Evolutionary conservation across 2,797 vertebrate species (phyloP).

Genomic region (Sus cebifrons): DNA sequence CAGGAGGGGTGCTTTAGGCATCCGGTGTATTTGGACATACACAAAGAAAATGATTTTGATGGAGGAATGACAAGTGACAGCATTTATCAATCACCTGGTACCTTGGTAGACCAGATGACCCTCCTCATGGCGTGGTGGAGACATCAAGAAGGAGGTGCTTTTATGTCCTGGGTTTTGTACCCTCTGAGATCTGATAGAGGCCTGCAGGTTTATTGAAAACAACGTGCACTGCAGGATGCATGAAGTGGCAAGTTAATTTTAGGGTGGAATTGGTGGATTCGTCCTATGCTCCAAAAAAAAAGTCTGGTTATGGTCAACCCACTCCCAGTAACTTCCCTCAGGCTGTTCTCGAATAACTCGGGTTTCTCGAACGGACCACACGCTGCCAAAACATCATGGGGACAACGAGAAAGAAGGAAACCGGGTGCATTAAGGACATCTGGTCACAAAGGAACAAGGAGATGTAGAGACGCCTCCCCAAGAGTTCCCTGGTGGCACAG

Average conservation of each 20-base stretch:
- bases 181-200: not conserved
- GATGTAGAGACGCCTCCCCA: not conserved
- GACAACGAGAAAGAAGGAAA: not conserved
- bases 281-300: slow-evolving; percentile 29
- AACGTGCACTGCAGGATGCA: not conserved
- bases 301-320: not conserved
- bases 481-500: too few species aligned
- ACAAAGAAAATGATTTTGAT: slow-evolving; percentile 52
- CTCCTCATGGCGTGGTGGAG: not conserved
- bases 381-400: not conserved
- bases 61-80: not conserved
- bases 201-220: not conserved
- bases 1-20: accelerated
- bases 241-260: slow-evolving; percentile 6
- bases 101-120: not conserved
- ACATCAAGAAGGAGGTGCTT: not conserved
- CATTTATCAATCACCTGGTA: not conserved
- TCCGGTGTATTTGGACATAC: not conserved
- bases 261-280: not conserved
- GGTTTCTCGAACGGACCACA: not conserved
- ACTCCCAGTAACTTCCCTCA: not conserved
- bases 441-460: not conserved
- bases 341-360: not conserved
- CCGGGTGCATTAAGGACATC: not conserved
- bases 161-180: not conserved